Conservation (phyloP, 2,888 invertebrate genomes). For the Drosophila nr. perissopoda region DNA sequence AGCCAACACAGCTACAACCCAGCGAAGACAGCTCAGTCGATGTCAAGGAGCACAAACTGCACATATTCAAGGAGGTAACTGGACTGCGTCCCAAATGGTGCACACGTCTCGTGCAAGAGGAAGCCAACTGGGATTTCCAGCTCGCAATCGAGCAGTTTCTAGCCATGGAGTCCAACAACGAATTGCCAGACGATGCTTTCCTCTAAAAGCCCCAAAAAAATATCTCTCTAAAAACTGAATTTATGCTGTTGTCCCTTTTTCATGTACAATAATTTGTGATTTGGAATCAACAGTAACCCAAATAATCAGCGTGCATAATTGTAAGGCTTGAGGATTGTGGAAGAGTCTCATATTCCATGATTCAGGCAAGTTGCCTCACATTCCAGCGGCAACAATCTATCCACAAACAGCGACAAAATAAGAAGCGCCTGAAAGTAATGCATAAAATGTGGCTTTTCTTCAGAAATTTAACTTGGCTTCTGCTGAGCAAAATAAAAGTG, state of each 20-base stretch:
- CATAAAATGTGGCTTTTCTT: not conserved
- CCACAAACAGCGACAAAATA: not conserved
- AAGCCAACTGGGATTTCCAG: constrained; percentile 78
- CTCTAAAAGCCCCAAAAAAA: constrained; percentile 30
- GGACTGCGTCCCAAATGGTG: constrained; percentile 80
- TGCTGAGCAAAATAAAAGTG: constrained; percentile 35
- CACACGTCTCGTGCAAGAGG: constrained; percentile 74
- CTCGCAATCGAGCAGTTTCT: constrained; percentile 69
- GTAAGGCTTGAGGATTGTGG: constrained; percentile 13
- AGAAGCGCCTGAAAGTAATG: not conserved
- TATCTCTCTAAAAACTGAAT: not conserved
- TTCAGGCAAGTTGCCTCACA: constrained; percentile 12
- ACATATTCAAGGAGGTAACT: constrained; percentile 79
- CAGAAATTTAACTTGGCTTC: not conserved
- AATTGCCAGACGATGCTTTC: constrained; percentile 75
- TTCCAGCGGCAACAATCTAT: not conserved
- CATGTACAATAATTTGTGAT: not conserved
- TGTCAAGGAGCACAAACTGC: constrained; percentile 74
- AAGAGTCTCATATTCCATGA: constrained; percentile 1
- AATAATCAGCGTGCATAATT: constrained; percentile 33
- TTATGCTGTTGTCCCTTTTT: not conserved
- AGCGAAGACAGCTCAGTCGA: constrained; percentile 52
- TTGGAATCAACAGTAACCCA: not conserved
- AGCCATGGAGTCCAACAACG: constrained; percentile 50
- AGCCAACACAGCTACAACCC: not conserved